These are phyloP conservation scores for Belgica antarctica DNA, from an alignment of 2,888 invertebrate genomes.

Conservation along the genomic window DNA sequence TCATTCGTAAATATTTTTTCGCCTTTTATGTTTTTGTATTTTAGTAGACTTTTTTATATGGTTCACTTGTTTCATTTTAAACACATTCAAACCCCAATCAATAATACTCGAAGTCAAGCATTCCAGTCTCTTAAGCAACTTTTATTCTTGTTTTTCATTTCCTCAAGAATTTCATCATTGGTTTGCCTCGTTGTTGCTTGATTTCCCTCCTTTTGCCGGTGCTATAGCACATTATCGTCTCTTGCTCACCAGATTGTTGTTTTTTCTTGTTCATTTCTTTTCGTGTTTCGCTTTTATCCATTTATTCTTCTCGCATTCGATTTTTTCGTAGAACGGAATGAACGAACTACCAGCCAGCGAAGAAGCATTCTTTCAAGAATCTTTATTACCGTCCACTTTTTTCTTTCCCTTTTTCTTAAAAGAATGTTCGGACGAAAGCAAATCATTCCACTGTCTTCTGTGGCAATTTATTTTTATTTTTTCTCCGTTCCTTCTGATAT, in stretches of 20 bases:
- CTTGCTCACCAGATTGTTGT: slow-evolving; percentile 26
- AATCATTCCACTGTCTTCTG: neutral
- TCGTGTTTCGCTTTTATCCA: slow-evolving; percentile 13
- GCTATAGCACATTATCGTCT: slow-evolving; percentile 15
- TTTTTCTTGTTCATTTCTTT: neutral
- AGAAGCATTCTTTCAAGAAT: neutral
- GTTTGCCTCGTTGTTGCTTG: slow-evolving; percentile 1
- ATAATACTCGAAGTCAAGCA: slow-evolving; percentile 9
- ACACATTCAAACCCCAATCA: slow-evolving; percentile 16
- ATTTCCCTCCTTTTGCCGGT: neutral
- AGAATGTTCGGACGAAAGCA: slow-evolving; percentile 20
- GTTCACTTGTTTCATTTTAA: slow-evolving; percentile 19
- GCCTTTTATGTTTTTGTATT: slow-evolving; percentile 16
- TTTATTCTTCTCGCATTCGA: neutral
- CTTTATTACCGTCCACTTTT: slow-evolving; percentile 13
- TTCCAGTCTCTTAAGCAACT: slow-evolving; percentile 17
- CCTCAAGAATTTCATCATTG: slow-evolving; percentile 40
- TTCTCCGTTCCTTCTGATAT: slow-evolving; percentile 24
- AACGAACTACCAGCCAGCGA: neutral
- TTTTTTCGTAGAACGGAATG: neutral
- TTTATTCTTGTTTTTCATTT: slow-evolving; percentile 32
- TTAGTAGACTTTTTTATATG: slow-evolving; percentile 12
- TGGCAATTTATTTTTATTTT: slow-evolving; percentile 37
- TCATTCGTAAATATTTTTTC: slow-evolving; percentile 21
- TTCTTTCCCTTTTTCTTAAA: neutral